These are phyloP conservation scores for Arvicanthis niloticus DNA, from an alignment of 2,113 vertebrate species.

Conservation along the genomic window DNA sequence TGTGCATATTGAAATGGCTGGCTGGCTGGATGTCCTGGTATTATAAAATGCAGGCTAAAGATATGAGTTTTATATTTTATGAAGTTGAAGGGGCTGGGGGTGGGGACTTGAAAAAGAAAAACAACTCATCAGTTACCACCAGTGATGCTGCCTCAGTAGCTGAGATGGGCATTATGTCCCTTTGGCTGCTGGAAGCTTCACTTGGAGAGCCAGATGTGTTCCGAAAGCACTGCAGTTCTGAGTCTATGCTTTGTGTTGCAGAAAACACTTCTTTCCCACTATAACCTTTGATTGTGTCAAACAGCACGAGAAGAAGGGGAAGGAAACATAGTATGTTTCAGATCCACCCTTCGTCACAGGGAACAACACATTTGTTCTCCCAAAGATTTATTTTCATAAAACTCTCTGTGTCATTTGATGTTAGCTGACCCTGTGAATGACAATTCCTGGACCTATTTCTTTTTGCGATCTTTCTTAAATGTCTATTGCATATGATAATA, in stretches of 20 bases:
- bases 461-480: conserved; percentile 14
- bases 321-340: conserved; percentile 28
- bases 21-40: conserved; percentile 68
- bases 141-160: conserved; percentile 65
- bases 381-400: conserved; percentile 1
- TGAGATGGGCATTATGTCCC: conserved; percentile 58
- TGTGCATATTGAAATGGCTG: conserved; percentile 76
- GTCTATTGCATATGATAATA: neutral
- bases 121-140: conserved; percentile 72
- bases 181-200: conserved; percentile 31
- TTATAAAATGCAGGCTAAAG: conserved; percentile 63
- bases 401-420: neutral
- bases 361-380: conserved; percentile 32
- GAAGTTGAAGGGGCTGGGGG: conserved; percentile 52
- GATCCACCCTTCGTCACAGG: conserved; percentile 8
- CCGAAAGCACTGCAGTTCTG: neutral
- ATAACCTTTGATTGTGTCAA: conserved; percentile 15
- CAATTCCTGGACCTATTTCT: neutral
- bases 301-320: conserved; percentile 17
- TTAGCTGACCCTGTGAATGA: neutral
- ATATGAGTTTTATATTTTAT: conserved; percentile 76
- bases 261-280: conserved; percentile 21
- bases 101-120: conserved; percentile 65
- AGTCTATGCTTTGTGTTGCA: neutral
- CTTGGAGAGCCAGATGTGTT: neutral